A percentile compares a stretch with the other conserved stretches of the same genome.
Evolutionary conservation across 2,797 vertebrate genomes (phyloP).

Genomic region (Brotogeris chrysoptera): DNA sequence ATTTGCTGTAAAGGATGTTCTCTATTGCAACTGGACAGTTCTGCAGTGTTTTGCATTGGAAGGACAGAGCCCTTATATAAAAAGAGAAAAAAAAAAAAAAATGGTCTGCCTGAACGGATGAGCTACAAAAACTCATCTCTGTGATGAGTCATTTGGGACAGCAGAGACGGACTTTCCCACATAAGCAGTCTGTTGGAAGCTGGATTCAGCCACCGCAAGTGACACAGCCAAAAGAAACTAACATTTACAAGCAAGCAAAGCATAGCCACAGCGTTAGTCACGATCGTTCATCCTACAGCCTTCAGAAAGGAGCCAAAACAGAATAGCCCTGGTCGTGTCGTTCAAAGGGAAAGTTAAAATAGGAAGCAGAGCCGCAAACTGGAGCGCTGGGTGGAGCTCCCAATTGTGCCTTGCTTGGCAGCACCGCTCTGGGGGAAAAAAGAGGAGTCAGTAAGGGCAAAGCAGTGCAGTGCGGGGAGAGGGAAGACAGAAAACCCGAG

Average conservation of each 20-base stretch:
- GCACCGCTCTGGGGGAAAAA: neutral
- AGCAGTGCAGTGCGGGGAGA: neutral
- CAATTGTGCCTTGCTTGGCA: neutral
- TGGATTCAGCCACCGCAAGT: slow-evolving; percentile 1
- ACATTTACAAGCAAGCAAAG: neutral
- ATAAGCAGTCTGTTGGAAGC: slow-evolving; percentile 28
- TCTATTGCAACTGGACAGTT: slow-evolving; percentile 18
- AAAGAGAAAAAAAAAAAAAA: neutral
- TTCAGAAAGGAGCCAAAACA: neutral
- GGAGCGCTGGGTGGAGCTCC: slow-evolving; percentile 38
- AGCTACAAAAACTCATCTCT: slow-evolving; percentile 33
- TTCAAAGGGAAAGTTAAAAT: slow-evolving; percentile 33
- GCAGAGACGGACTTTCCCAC: slow-evolving; percentile 20
- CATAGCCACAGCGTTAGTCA: neutral
- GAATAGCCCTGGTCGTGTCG: neutral
- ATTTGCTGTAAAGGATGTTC: neutral
- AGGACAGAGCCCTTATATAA: neutral
- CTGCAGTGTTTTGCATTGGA: slow-evolving; percentile 2
- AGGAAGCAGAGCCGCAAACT: neutral
- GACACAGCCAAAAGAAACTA: slow-evolving; percentile 2
- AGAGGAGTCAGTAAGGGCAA: slow-evolving; percentile 24
- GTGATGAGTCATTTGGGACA: slow-evolving; percentile 66
- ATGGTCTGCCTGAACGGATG: neutral
- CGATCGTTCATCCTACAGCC: neutral
- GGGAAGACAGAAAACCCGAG: neutral